These are phyloP conservation scores for Lycaon pictus DNA, from an alignment of 2,113 vertebrate genomes.

Conservation along the genomic window DNA sequence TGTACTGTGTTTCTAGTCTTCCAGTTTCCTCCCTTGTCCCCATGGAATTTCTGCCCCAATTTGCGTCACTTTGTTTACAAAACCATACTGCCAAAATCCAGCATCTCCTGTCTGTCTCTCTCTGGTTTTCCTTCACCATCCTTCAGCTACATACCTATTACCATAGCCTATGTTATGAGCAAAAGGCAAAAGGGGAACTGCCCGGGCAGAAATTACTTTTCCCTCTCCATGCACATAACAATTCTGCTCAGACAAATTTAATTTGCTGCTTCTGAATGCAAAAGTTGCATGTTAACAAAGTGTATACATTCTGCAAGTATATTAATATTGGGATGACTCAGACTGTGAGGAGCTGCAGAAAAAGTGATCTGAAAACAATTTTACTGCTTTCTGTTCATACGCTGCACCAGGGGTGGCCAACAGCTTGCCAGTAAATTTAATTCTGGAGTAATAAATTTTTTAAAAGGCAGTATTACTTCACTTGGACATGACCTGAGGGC, in stretches of 20 bases:
- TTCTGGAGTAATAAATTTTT: constrained; percentile 75
- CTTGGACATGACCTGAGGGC: constrained; percentile 73
- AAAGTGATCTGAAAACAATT: constrained; percentile 77
- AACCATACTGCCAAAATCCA: constrained; percentile 76
- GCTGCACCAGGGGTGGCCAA: neutral
- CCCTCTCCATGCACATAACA: constrained; percentile 56
- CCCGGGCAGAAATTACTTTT: constrained; percentile 68
- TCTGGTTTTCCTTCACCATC: neutral
- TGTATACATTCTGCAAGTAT: constrained; percentile 57
- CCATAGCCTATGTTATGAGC: constrained; percentile 58
- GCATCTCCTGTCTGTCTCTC: constrained; percentile 54
- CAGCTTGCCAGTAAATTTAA: constrained; percentile 75
- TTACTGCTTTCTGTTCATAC: constrained; percentile 57
- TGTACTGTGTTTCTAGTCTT: constrained; percentile 77
- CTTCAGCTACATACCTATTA: constrained; percentile 69
- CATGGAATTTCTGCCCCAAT: constrained; percentile 84
- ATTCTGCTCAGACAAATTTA: constrained; percentile 80
- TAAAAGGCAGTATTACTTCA: constrained; percentile 77
- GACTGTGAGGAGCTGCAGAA: constrained; percentile 55
- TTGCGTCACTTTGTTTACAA: constrained; percentile 85
- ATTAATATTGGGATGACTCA: constrained; percentile 67
- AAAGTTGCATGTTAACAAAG: constrained; percentile 77
- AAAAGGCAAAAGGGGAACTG: constrained; percentile 74
- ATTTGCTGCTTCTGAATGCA: constrained; percentile 81
- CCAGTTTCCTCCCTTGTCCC: constrained; percentile 73